phyloP scores from a whole-genome alignment of 2,797 vertebrate species.

The Hafferia zeledoni region DNA sequence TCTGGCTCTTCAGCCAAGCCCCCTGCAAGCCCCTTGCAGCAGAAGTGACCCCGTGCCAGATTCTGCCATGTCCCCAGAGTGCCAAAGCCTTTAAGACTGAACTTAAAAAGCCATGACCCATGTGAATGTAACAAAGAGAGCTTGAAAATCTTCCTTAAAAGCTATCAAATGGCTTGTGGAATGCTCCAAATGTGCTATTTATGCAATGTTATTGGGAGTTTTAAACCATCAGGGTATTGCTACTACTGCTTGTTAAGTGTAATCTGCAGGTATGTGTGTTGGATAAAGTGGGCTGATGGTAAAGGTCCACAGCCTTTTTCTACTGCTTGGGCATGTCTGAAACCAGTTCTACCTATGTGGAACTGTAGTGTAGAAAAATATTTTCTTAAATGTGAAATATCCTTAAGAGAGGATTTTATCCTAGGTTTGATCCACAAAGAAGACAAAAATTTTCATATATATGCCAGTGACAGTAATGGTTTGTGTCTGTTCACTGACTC shows the following conservation, averaged over 20 bases:
- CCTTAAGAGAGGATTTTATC: not conserved
- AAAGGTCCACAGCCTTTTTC: not conserved
- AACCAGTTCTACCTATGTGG: not conserved
- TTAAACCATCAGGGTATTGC: not conserved
- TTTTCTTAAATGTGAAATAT: not conserved
- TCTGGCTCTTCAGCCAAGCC: not conserved
- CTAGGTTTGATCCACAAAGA: not conserved
- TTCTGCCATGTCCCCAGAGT: not conserved
- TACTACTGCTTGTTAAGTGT: not conserved
- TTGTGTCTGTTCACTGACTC: not conserved
- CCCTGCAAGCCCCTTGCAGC: not conserved
- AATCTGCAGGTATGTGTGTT: not conserved
- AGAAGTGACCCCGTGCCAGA: not conserved
- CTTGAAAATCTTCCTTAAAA: not conserved
- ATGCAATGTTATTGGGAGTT: not conserved
- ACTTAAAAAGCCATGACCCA: not conserved
- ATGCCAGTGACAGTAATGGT: not conserved
- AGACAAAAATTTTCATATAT: not conserved
- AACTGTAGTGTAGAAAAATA: not conserved
- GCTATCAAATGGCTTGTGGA: rapidly evolving
- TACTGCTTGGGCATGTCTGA: not conserved
- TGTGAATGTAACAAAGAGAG: not conserved
- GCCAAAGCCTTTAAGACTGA: conserved; percentile 14
- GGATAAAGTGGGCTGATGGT: not conserved
- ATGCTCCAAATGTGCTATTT: not conserved